Evolutionary conservation across 2,797 vertebrate species (phyloP).

Genomic region (Morus bassanus): DNA sequence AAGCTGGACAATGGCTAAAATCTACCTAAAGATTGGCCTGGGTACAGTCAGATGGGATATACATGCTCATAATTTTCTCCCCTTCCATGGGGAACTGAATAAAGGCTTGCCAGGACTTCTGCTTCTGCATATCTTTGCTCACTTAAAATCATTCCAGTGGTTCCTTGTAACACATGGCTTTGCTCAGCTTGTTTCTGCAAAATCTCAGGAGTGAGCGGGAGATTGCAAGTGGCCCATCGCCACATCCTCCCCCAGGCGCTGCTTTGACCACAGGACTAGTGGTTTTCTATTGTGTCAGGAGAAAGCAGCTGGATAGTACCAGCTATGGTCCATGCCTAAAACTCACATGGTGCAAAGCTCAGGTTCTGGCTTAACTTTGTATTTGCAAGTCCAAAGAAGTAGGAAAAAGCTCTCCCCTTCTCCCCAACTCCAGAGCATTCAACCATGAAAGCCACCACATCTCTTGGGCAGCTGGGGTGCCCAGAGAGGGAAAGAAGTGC

Average conservation of each 20-base stretch:
- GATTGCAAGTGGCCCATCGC: neutral
- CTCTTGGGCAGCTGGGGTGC: neutral
- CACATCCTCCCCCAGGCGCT: neutral
- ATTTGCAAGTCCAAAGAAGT: neutral
- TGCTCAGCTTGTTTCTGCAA: constrained; percentile 13
- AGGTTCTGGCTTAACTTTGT: neutral
- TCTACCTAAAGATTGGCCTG: constrained; percentile 39
- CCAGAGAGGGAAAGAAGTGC: neutral
- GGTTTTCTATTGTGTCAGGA: neutral
- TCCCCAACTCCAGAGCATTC: neutral
- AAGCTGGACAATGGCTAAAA: neutral
- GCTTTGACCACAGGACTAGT: neutral
- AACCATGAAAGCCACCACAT: neutral
- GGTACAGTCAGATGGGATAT: constrained; percentile 28
- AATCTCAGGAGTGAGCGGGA: neutral
- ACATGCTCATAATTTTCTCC: neutral
- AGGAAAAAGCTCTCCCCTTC: neutral
- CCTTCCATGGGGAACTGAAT: neutral
- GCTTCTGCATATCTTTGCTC: constrained; percentile 29
- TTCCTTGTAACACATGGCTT: constrained; percentile 52
- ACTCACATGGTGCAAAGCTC: neutral
- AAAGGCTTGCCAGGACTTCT: constrained; percentile 51
- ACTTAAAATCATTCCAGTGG: constrained; percentile 6
- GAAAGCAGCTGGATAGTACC: neutral
- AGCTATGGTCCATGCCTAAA: neutral